phyloP scores from a whole-genome alignment of 2,888 invertebrate genomes.

The Dicycla oo region DNA sequence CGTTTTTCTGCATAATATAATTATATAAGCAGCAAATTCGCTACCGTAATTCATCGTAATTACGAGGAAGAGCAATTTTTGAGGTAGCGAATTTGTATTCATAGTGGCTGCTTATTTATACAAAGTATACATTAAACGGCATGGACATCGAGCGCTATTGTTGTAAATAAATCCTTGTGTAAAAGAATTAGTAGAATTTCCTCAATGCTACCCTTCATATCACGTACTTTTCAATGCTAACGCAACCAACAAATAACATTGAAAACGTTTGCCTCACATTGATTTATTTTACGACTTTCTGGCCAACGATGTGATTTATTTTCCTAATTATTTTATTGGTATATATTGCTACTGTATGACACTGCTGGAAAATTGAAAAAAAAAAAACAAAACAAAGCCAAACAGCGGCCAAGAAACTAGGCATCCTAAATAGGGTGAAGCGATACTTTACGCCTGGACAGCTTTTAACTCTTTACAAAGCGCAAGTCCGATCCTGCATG shows the following conservation, averaged over 20 bases:
- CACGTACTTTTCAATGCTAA: conserved; percentile 65
- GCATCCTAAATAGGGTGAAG: too few relatives aligned
- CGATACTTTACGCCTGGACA: too few relatives aligned
- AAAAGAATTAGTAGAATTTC: conserved; percentile 45
- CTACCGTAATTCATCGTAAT: too few relatives aligned
- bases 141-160: conserved; percentile 6
- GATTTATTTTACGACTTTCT: conserved; percentile 32
- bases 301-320: conserved; percentile 44
- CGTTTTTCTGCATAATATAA: too few relatives aligned
- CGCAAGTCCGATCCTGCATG: too few relatives aligned
- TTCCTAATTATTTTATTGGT: conserved; percentile 1
- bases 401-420: too few relatives aligned
- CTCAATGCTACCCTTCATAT: conserved; percentile 51
- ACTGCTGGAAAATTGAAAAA: not conserved
- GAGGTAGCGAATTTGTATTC: not conserved
- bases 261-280: conserved; percentile 59
- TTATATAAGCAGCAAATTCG: too few relatives aligned
- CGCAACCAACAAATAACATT: conserved; percentile 45
- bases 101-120: not conserved
- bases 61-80: not conserved
- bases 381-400: too few relatives aligned
- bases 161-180: conserved; percentile 39
- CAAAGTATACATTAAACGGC: not conserved
- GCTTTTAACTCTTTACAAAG: too few relatives aligned
- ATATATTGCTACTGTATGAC: not conserved